Percentiles rank a stretch among this genome's conserved stretches.
Evolutionary conservation across 1,140 invertebrate genomes (phyloP).

Genomic region (Drosophila sp.): DNA sequence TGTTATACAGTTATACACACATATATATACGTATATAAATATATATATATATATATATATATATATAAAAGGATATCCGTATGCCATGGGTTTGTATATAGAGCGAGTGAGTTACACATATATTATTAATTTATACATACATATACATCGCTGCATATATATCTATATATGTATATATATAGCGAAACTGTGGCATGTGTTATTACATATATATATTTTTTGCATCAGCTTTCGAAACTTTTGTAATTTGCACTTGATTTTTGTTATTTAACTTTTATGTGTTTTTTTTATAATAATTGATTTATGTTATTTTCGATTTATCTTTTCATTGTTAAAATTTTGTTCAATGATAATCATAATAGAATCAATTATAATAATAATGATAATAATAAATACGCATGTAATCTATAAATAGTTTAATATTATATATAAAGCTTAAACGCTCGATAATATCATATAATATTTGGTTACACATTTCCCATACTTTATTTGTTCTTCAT

Average conservation of each 20-base stretch:
- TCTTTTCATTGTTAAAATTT: slow-evolving; percentile 17
- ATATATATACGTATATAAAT: slow-evolving; percentile 38
- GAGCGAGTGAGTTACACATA: slow-evolving; percentile 38
- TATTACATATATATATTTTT: slow-evolving; percentile 4
- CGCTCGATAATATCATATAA: slow-evolving; percentile 81
- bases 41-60: slow-evolving; percentile 22
- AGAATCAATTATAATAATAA: slow-evolving; percentile 49
- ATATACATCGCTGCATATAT: slow-evolving; percentile 12
- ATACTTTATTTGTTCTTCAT: slow-evolving; percentile 57
- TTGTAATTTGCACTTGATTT: slow-evolving; percentile 38
- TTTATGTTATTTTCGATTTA: slow-evolving; percentile 24
- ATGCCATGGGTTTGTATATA: slow-evolving; percentile 16
- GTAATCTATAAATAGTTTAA: slow-evolving; percentile 62
- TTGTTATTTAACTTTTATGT: slow-evolving; percentile 12
- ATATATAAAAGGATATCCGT: slow-evolving; percentile 8
- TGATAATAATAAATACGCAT: slow-evolving; percentile 46
- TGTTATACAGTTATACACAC: slow-evolving; percentile 40
- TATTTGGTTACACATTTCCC: slow-evolving; percentile 81
- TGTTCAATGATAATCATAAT: slow-evolving; percentile 49
- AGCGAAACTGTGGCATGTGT: slow-evolving; percentile 34
- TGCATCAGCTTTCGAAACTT: slow-evolving; percentile 36
- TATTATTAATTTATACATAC: slow-evolving; percentile 16
- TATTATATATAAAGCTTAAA: slow-evolving; percentile 80
- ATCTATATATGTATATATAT: slow-evolving; percentile 37
- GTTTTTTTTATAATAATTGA: slow-evolving; percentile 32